phyloP scores from a whole-genome alignment of 2,888 invertebrate species.

The Coleophora deauratella region DNA sequence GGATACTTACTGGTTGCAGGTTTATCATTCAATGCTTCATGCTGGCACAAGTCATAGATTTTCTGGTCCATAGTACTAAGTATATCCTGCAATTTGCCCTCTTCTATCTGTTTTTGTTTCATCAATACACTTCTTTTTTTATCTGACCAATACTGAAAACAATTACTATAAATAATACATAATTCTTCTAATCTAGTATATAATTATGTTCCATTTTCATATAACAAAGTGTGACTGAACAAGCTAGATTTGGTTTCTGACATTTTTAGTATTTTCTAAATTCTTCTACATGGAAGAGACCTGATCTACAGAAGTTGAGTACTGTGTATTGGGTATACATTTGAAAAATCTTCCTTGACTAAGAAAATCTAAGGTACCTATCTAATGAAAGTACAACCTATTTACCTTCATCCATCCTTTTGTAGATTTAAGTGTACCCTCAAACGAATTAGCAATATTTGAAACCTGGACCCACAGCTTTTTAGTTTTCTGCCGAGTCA shows the following conservation, averaged over 20 bases:
- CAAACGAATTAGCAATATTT: conserved; percentile 39
- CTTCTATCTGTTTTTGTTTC: conserved; percentile 46
- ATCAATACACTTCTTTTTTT: conserved; percentile 42
- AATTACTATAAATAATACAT: not conserved
- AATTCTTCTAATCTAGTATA: too few species aligned
- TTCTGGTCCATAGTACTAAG: conserved; percentile 41
- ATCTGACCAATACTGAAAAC: conserved; percentile 52
- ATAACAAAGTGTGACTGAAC: too few species aligned
- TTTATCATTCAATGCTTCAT: conserved; percentile 15
- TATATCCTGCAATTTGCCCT: conserved; percentile 35
- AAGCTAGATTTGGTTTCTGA: too few species aligned
- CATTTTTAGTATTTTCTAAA: too few species aligned
- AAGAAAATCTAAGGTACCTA: too few species aligned
- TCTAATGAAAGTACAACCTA: too few species aligned
- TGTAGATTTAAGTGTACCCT: conserved; percentile 45
- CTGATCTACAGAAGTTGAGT: too few species aligned
- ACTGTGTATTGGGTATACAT: too few species aligned
- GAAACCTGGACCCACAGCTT: conserved; percentile 48
- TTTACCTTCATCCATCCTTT: conserved; percentile 58
- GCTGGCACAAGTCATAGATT: conserved; percentile 22
- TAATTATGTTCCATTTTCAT: too few species aligned
- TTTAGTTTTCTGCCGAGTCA: conserved; percentile 39
- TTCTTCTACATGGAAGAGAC: too few species aligned
- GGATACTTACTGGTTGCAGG: conserved; percentile 31
- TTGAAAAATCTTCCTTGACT: too few species aligned